These are phyloP conservation scores for Coturnix japonica DNA, from an alignment of 2,113 vertebrate species.

Conservation along the genomic window DNA sequence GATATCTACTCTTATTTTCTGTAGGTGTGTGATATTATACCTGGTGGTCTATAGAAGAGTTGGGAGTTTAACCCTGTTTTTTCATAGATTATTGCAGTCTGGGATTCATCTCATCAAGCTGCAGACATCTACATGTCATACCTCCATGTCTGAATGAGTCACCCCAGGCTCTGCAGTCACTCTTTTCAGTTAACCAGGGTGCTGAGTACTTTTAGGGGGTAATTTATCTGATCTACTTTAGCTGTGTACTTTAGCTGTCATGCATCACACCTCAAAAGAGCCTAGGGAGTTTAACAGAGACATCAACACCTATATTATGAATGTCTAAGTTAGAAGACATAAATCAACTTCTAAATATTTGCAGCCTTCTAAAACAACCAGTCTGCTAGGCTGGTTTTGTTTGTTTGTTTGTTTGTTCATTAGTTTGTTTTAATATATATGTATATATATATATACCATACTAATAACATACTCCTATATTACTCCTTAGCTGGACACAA, in stretches of 20 bases:
- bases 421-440: no score
- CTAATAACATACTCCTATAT: neutral
- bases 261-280: neutral
- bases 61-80: neutral
- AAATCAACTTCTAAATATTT: neutral
- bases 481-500: neutral
- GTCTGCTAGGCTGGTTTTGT: neutral
- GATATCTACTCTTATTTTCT: neutral
- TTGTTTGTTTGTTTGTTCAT: no score
- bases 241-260: conserved; percentile 26
- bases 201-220: neutral
- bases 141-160: neutral
- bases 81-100: neutral
- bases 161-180: neutral
- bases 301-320: conserved; percentile 6
- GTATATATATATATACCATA: no score
- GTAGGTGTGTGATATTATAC: neutral
- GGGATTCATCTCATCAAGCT: neutral
- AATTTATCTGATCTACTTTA: conserved; percentile 20
- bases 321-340: neutral
- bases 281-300: conserved; percentile 1
- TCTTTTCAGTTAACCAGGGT: neutral
- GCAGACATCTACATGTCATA: neutral
- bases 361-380: neutral
- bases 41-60: neutral